Evolutionary conservation across 2,113 vertebrate species (phyloP).

Genomic region (Noturus placidus): DNA sequence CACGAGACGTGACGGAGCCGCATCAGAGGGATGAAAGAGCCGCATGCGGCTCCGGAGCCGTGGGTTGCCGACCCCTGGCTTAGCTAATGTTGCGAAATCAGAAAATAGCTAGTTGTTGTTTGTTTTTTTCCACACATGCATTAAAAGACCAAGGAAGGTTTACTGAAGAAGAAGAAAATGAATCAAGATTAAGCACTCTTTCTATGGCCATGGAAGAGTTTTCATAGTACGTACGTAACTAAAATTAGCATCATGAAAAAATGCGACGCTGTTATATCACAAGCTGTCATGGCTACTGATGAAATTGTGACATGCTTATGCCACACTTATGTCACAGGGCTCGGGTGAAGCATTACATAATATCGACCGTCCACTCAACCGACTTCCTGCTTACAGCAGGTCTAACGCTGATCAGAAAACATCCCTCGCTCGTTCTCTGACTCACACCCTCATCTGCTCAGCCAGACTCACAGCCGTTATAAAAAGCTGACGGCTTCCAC

Average conservation of each 20-base stretch:
- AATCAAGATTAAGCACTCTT: neutral
- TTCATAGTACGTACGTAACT: neutral
- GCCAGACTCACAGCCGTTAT: slow-evolving; percentile 32
- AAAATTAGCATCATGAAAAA: neutral
- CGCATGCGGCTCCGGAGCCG: no score
- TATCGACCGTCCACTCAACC: neutral
- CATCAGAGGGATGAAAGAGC: no score
- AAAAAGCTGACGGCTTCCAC: slow-evolving; percentile 31
- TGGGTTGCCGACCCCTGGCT: no score
- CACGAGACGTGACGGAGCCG: no score
- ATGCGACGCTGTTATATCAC: neutral
- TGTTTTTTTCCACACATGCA: neutral
- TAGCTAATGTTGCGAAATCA: neutral
- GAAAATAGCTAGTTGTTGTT: neutral
- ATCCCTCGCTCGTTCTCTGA: slow-evolving; percentile 17
- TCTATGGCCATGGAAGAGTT: neutral
- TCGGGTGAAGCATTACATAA: neutral
- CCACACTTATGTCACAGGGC: neutral
- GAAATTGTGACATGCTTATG: neutral
- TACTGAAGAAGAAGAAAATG: neutral
- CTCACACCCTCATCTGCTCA: slow-evolving; percentile 39
- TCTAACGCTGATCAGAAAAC: slow-evolving; percentile 9
- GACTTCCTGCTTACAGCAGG: neutral
- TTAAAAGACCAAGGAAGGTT: neutral
- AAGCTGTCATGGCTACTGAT: neutral